These are phyloP conservation scores for Phalacrocorax pelagicus DNA, from an alignment of 2,113 vertebrate genomes.

Conservation along the genomic window DNA sequence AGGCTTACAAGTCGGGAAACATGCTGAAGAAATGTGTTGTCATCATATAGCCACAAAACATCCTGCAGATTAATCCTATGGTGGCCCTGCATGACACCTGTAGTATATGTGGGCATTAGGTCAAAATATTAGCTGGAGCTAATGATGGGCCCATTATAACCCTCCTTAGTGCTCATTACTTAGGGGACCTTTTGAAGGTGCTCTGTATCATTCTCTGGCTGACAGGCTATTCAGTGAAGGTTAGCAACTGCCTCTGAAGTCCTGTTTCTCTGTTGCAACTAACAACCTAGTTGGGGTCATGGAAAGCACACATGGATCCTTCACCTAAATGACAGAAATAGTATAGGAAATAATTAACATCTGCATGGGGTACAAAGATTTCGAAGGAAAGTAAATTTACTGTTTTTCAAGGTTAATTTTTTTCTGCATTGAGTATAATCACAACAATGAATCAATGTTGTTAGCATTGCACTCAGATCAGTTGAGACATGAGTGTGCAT, in stretches of 20 bases:
- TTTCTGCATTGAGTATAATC: constrained; percentile 21
- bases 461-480: background rate
- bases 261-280: background rate
- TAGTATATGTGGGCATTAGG: constrained; percentile 34
- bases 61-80: constrained; percentile 32
- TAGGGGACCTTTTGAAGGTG: constrained; percentile 62
- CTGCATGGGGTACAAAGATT: constrained; percentile 44
- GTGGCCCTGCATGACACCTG: constrained; percentile 56
- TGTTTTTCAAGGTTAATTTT: background rate
- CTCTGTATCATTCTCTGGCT: constrained; percentile 62
- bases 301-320: constrained; percentile 61
- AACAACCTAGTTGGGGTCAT: constrained; percentile 46
- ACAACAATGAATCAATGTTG: constrained; percentile 26
- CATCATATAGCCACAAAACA: constrained; percentile 24
- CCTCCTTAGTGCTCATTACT: constrained; percentile 60
- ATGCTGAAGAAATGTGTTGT: constrained; percentile 52
- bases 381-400: constrained; percentile 51
- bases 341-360: constrained; percentile 66
- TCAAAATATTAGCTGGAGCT: constrained; percentile 65
- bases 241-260: constrained; percentile 64
- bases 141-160: constrained; percentile 55
- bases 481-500: background rate
- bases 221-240: constrained; percentile 54
- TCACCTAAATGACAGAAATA: constrained; percentile 37
- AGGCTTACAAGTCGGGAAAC: background rate